phyloP scores from a whole-genome alignment of 2,797 vertebrate genomes.

The Argyrosomus regius region DNA sequence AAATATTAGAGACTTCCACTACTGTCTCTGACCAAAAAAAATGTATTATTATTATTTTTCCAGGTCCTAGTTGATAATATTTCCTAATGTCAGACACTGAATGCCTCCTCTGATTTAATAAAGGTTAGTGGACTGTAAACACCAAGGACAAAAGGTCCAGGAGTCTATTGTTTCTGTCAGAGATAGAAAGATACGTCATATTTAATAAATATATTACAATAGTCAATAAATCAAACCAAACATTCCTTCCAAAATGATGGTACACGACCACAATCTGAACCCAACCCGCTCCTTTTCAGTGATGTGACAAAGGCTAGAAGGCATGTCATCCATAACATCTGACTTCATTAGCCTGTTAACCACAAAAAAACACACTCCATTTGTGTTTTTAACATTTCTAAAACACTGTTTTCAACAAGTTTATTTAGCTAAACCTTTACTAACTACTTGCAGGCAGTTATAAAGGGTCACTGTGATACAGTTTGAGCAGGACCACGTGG shows the following conservation, averaged over 20 bases:
- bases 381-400: background rate
- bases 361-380: too few species aligned
- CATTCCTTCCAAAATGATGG: background rate
- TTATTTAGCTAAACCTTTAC: background rate
- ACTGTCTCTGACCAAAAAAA: background rate
- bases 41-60: background rate
- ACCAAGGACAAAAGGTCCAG: background rate
- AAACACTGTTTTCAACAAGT: background rate
- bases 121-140: background rate
- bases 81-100: background rate
- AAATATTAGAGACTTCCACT: background rate
- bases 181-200: background rate
- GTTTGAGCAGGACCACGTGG: conserved; percentile 42
- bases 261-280: background rate
- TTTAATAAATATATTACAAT: background rate
- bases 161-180: background rate
- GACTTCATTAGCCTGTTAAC: background rate
- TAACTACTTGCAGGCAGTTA: background rate
- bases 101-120: background rate
- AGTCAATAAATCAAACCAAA: background rate
- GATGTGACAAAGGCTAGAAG: background rate
- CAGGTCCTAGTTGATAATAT: background rate
- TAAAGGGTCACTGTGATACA: background rate
- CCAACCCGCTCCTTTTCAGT: background rate
- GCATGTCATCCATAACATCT: background rate